Conservation (phyloP, 2,888 invertebrate species). For the Cheilosia vulpina region DNA sequence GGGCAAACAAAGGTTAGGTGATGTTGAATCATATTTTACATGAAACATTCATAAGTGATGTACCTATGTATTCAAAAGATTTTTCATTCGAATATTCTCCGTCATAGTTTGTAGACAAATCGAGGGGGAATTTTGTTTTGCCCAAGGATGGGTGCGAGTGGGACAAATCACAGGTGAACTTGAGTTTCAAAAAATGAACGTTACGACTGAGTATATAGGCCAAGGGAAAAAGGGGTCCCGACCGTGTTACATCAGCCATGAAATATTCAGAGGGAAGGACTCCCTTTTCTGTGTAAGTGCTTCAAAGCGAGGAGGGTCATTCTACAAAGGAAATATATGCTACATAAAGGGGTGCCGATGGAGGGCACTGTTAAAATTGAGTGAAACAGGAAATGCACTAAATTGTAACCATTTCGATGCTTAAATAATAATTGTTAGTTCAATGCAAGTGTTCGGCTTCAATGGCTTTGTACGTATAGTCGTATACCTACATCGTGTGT, state of each 20-base stretch:
- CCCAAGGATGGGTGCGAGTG: conserved; percentile 2
- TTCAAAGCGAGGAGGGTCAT: conserved; percentile 16
- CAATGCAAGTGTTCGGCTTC: conserved; percentile 30
- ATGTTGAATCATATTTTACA: conserved; percentile 42
- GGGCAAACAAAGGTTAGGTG: conserved; percentile 55
- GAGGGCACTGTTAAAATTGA: conserved; percentile 9
- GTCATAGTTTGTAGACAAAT: neutral
- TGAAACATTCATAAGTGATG: neutral
- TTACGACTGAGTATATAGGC: neutral
- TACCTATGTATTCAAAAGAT: neutral
- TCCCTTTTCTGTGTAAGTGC: neutral
- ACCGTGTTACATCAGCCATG: conserved; percentile 26
- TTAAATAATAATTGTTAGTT: conserved; percentile 17
- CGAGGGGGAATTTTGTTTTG: neutral
- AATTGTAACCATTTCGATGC: conserved; percentile 29
- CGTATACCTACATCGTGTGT: neutral
- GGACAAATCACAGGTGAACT: conserved; percentile 35
- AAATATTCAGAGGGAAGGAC: conserved; percentile 38
- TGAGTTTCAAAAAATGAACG: conserved; percentile 12
- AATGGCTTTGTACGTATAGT: neutral
- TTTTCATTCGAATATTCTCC: conserved; percentile 2
- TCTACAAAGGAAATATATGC: conserved; percentile 4
- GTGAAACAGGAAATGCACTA: conserved; percentile 36
- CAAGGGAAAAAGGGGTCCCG: conserved; percentile 1
- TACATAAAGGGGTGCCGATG: conserved; percentile 10